Conservation (phyloP, 2,113 vertebrate species). For the Oryzias javanicus region DNA sequence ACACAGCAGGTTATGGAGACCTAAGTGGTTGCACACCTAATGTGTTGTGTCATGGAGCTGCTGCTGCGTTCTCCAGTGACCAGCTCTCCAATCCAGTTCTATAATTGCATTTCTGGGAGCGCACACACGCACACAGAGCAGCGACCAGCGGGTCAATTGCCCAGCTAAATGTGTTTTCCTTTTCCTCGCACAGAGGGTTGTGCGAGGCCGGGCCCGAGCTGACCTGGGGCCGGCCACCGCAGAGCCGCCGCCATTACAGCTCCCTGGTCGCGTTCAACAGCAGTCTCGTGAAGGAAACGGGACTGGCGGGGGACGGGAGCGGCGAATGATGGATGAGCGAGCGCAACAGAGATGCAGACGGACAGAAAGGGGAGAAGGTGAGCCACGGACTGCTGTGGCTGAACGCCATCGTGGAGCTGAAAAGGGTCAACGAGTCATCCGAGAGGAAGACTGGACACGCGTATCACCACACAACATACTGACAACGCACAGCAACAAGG, state of each 20-base stretch:
- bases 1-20: constrained; percentile 14
- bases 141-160: constrained; percentile 69
- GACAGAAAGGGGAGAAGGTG: constrained; percentile 4
- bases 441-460: not conserved
- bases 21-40: constrained; percentile 10
- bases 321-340: constrained; percentile 46
- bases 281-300: constrained; percentile 8
- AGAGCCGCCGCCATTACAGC: constrained; percentile 43
- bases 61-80: constrained; percentile 66
- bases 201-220: constrained; percentile 33
- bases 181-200: constrained; percentile 52
- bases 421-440: constrained; percentile 1
- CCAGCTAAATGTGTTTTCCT: constrained; percentile 78
- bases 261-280: constrained; percentile 32
- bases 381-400: constrained; percentile 16
- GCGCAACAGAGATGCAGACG: constrained; percentile 18
- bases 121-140: constrained; percentile 23
- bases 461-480: not conserved
- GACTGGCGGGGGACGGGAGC: constrained; percentile 20
- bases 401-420: not conserved
- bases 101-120: constrained; percentile 89
- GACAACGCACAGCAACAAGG: not conserved
- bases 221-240: constrained; percentile 43
- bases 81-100: constrained; percentile 80
- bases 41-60: constrained; percentile 51